Evolutionary conservation across 2,797 vertebrate species (phyloP), one percentile per base, ranked within the genome.

Genomic region (Tragopan temminckii): DNA sequence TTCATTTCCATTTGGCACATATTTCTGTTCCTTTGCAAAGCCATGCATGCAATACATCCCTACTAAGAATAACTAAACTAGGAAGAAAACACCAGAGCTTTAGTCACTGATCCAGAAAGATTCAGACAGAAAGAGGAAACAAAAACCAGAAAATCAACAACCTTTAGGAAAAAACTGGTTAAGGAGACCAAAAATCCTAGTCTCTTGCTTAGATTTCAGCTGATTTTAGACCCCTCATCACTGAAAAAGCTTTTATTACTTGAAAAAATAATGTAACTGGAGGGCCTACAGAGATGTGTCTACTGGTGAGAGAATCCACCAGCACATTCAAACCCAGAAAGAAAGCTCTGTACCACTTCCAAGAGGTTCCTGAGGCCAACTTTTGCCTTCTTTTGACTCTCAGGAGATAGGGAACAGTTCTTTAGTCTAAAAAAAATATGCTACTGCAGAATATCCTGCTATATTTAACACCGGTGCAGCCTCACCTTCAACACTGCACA

Each of bases 21-120:
- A 53, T 64, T 70, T 82, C 48, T 74, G 11, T 33, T 93, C 27
- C 20, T 77, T 88, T 91, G 64, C 48, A 77, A 94, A 93, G 35
- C 24, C 64, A 46, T 17, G 53, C 53, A 29, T 45, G 45, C 61
- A 74, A 63, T 27, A 17, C 50, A 66, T 4, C 36, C 7, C 66
- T 80, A 17, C 29, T 79, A 45, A 64, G 33, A 48, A 71, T 67
- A 88, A 88, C 48, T 70, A 59, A 33, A 43, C 2, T 13, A 33
- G 12, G 23, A 67, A 74, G 52, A 80, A 80, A 82, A 11, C 58
- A 15, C 43, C 63, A 61, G 33, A 82, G 63, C 40, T 53, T 63
- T 27, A 83, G 57, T 45, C 21, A 36, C 24, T 43, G 23, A 29
- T 43, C 81, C 20, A 53, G 53, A 55, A 55, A 55, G 18, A 67